Evolutionary conservation across 1,140 invertebrate genomes (phyloP).

Genomic region (Drosophila pectinifera): DNA sequence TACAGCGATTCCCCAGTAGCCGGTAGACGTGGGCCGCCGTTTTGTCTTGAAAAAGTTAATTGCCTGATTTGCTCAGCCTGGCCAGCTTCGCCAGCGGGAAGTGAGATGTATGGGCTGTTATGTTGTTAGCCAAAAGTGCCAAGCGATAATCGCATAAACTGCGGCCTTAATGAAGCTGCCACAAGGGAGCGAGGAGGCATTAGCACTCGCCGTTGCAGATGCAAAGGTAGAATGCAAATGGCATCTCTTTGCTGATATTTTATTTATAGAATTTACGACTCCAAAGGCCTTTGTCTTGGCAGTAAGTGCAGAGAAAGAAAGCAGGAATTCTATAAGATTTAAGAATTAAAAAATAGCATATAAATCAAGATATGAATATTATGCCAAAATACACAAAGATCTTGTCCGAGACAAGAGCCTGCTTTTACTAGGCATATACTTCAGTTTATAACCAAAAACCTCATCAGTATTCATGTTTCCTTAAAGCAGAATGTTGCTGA

Average conservation of each 20-base stretch:
- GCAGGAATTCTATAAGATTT: neutral
- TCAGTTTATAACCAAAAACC: neutral
- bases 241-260: conserved; percentile 5
- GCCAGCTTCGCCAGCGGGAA: conserved; percentile 33
- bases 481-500: neutral
- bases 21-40: conserved; percentile 43
- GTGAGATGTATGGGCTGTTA: conserved; percentile 37
- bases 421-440: neutral
- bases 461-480: neutral
- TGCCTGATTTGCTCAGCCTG: conserved; percentile 68
- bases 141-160: conserved; percentile 62
- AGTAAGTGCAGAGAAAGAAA: neutral
- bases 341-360: too few species aligned
- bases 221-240: conserved; percentile 14
- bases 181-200: conserved; percentile 6
- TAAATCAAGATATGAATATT: too few species aligned
- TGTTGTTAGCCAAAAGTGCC: conserved; percentile 72
- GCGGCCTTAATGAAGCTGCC: conserved; percentile 46
- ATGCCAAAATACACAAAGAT: too few species aligned
- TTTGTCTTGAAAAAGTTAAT: conserved; percentile 66
- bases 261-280: conserved; percentile 44
- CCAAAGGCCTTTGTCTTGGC: conserved; percentile 39
- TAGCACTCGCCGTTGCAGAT: conserved; percentile 1
- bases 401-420: too few species aligned
- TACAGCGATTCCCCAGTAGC: conserved; percentile 23